Base-by-base conservation (phyloP, 1,140 invertebrate genomes). In the Reticulitermes speratus region DNA sequence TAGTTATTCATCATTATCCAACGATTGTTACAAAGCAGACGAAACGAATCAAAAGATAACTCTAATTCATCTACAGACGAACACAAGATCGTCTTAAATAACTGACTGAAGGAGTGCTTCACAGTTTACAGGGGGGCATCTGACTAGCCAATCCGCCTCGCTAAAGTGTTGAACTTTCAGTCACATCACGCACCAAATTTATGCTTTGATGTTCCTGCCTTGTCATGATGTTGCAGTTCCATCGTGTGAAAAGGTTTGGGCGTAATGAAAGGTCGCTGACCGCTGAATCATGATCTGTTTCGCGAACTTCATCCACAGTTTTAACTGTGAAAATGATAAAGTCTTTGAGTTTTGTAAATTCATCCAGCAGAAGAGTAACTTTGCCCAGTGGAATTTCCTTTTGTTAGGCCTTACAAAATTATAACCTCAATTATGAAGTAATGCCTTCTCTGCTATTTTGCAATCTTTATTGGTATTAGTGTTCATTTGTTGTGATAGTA, bases 131-230 rank as follows among this genome's bases (percentile, higher is more conserved):
- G n/a, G 25, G 25, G 14, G 16, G 14, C n/a, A 75, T 16, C 19
- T n/a, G 25, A 75, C 25, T 25, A 30, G 25, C 65, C 65, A 75
- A 75, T 75, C 65, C n/a, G 65, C 65, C 30, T 75, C 65, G 25
- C 65, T 75, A 30, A n/a, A 75, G 25, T 75, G n/a, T 75, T 75
- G n/a, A 75, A 75, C 65, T 75, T 75, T 75, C 65, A 25, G 65
- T 75, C 65, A n/a, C 65, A 75, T 75, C 65, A 75, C 65, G 65
- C 65, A 75, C 65, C 14, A 75, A 75, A 30, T 75, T 75, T 75
- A 75, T 75, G n/a, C 65, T 75, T 75, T 75, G 25, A 75, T 75
- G n/a, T 75, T 75, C 65, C 65, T 75, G 65, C 65, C 65, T 75
- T 75, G 65, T 75, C 65, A 75, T 75, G 65, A n/a, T 75, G n/a